Conservation (phyloP, 2,888 invertebrate genomes). For the Phalera bucephala region DNA sequence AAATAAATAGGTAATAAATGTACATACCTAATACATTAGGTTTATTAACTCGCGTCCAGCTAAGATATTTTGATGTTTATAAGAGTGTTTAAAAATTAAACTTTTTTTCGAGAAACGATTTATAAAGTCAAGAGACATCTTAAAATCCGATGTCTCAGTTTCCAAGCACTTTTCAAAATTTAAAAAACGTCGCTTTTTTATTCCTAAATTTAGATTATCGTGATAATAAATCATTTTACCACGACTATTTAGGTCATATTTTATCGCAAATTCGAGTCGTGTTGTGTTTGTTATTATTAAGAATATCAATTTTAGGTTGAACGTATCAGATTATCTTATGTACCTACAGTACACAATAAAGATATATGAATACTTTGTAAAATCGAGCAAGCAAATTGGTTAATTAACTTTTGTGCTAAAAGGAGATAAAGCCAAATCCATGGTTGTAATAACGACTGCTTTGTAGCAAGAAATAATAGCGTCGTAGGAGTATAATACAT, state of each 20-base stretch:
- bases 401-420: too few relatives aligned
- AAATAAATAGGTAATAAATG: too few relatives aligned
- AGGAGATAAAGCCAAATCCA: slow-evolving; percentile 13
- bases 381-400: too few relatives aligned
- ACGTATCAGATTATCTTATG: not conserved
- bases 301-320: slow-evolving; percentile 18
- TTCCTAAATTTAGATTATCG: slow-evolving; percentile 27
- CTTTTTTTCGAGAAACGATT: not conserved
- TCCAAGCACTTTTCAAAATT: not conserved
- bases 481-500: slow-evolving; percentile 6
- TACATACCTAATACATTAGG: too few relatives aligned
- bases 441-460: slow-evolving; percentile 5
- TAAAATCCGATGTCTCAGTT: not conserved
- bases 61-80: too few relatives aligned
- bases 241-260: slow-evolving; percentile 39
- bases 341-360: too few relatives aligned
- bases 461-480: slow-evolving; percentile 14
- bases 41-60: too few relatives aligned
- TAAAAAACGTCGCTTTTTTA: slow-evolving; percentile 7
- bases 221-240: slow-evolving; percentile 25
- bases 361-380: too few relatives aligned
- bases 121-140: not conserved
- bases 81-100: slow-evolving; percentile 5
- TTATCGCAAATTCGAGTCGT: slow-evolving; percentile 39
- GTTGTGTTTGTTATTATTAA: slow-evolving; percentile 29